Percentiles rank a stretch among this genome's conserved stretches.
phyloP scores from a whole-genome alignment of 53 echinoderm and acorn worm genomes.

The Luidia sarsii region DNA sequence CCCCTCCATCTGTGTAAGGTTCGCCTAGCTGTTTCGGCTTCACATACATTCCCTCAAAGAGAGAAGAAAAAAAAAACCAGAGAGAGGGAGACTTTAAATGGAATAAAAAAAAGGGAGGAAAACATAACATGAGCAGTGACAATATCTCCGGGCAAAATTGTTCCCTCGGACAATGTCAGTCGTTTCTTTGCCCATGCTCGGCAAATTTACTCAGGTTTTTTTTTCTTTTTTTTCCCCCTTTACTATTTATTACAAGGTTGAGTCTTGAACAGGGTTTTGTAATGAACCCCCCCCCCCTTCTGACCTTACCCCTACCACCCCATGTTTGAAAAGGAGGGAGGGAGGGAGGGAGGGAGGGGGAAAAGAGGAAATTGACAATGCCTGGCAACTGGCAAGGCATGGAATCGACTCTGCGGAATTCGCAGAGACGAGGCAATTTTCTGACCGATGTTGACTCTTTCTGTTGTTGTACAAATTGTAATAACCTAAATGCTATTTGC shows the following conservation, averaged over 20 bases:
- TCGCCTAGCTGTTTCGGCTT: slow-evolving; percentile 35
- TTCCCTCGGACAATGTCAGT: slow-evolving; percentile 39
- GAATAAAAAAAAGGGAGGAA: background rate
- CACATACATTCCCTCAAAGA: background rate
- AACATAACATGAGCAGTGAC: slow-evolving; percentile 30
- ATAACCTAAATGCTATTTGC: slow-evolving; percentile 13
- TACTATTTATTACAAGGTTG: slow-evolving; percentile 52
- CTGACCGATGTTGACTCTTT: too few species aligned
- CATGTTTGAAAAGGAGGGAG: too few species aligned
- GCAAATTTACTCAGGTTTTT: slow-evolving; percentile 51
- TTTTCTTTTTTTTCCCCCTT: too few species aligned
- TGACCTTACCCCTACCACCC: too few species aligned
- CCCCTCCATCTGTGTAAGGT: too few species aligned
- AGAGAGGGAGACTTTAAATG: too few species aligned
- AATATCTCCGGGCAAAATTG: slow-evolving; percentile 52
- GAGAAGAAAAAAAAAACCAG: background rate
- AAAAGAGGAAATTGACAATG: too few species aligned
- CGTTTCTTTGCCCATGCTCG: slow-evolving; percentile 50
- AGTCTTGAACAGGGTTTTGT: slow-evolving; percentile 38
- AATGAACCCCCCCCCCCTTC: slow-evolving; percentile 39
- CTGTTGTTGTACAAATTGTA: slow-evolving; percentile 34
- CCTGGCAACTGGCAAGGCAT: too few species aligned
- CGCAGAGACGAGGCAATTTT: too few species aligned
- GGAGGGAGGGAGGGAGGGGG: too few species aligned
- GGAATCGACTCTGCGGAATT: too few species aligned